phyloP scores from a whole-genome alignment of 2,797 vertebrate genomes.

The Geotrypetes seraphini region DNA sequence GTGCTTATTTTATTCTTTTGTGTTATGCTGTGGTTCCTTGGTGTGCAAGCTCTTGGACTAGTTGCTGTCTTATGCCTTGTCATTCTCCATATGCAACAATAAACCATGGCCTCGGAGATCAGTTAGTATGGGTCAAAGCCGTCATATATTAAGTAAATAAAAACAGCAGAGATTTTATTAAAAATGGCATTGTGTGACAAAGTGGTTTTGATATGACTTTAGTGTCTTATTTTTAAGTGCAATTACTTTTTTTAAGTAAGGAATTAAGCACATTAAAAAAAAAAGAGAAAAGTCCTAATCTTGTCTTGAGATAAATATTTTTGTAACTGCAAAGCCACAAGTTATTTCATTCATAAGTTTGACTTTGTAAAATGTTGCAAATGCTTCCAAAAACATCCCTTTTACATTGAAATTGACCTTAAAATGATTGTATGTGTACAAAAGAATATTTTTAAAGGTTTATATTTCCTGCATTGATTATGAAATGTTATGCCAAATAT shows the following conservation, averaged over 20 bases:
- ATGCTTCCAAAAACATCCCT: no score
- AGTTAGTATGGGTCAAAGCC: no score
- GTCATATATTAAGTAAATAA: constrained; percentile 21
- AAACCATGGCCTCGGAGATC: constrained; percentile 25
- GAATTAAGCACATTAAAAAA: constrained; percentile 10
- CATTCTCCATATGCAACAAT: constrained; percentile 92
- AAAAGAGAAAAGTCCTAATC: no score
- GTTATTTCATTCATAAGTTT: no score
- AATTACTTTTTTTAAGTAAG: constrained; percentile 1
- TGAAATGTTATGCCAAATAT: no score
- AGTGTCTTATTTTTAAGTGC: background rate
- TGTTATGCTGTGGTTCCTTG: constrained; percentile 90
- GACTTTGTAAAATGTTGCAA: no score
- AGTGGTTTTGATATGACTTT: constrained; percentile 21
- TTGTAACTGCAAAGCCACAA: no score
- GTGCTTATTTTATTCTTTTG: constrained; percentile 87
- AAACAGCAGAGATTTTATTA: constrained; percentile 4
- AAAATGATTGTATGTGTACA: no score
- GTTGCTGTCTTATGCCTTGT: constrained; percentile 91
- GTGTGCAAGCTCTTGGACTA: constrained; percentile 84
- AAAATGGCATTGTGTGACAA: constrained; percentile 15
- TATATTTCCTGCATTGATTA: no score
- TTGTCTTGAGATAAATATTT: no score
- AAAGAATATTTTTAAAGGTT: no score
- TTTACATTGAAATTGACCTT: no score